These are phyloP conservation scores for Drosophila gunungcola DNA, from an alignment of 1,140 invertebrate genomes.

Conservation along the genomic window DNA sequence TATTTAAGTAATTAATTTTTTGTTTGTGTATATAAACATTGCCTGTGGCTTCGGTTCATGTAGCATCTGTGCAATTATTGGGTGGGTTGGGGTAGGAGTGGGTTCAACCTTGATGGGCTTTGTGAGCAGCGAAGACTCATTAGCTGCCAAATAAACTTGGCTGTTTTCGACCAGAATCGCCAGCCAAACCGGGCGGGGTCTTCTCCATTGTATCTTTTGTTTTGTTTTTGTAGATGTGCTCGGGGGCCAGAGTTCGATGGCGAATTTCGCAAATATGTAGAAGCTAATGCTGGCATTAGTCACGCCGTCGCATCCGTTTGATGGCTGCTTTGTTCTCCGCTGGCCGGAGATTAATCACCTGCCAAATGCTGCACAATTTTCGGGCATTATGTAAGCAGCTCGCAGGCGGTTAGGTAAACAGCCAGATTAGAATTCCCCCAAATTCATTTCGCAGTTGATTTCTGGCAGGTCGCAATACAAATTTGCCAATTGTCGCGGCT, in stretches of 20 bases:
- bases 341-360: conserved; percentile 55
- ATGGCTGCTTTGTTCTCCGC: conserved; percentile 24
- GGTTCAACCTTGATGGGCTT: conserved; percentile 31
- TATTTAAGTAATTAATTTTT: not conserved
- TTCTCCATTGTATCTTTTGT: conserved; percentile 42
- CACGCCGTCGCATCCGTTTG: conserved; percentile 52
- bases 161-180: conserved; percentile 40
- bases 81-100: conserved; percentile 16
- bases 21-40: conserved; percentile 11
- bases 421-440: conserved; percentile 38
- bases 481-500: conserved; percentile 38
- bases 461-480: conserved; percentile 13
- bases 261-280: conserved; percentile 66
- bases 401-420: conserved; percentile 14
- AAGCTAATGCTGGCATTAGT: conserved; percentile 75
- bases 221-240: not conserved
- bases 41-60: conserved; percentile 17
- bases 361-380: conserved; percentile 53
- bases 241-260: conserved; percentile 58
- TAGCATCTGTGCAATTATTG: conserved; percentile 48
- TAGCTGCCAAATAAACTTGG: conserved; percentile 59
- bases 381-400: conserved; percentile 54
- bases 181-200: conserved; percentile 36
- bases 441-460: conserved; percentile 19
- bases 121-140: conserved; percentile 52